Conservation (phyloP, 2,888 invertebrate species). For the Linnaemya tessellans region DNA sequence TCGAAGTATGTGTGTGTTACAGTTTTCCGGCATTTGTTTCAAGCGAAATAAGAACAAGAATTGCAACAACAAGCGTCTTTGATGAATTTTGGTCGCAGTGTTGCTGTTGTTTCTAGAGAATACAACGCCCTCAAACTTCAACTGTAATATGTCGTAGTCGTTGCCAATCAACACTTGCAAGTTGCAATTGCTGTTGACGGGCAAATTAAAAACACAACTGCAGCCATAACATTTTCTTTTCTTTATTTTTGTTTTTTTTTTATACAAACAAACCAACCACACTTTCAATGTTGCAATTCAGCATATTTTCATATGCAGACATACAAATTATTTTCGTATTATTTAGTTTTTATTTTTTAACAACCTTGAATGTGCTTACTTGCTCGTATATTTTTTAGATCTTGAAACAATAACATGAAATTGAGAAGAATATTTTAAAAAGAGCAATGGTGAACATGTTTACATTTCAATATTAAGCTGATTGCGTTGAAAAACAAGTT, state of each 20-base stretch:
- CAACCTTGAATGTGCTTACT: conserved; percentile 64
- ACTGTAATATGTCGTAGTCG: conserved; percentile 24
- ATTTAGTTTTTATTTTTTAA: conserved; percentile 46
- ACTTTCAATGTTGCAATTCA: conserved; percentile 72
- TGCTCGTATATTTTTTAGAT: conserved; percentile 47
- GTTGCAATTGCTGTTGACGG: conserved; percentile 43
- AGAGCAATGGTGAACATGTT: conserved; percentile 14
- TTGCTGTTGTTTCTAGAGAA: conserved; percentile 41
- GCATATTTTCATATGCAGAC: conserved; percentile 41
- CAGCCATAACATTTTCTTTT: conserved; percentile 29
- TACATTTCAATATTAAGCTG: conserved; percentile 58
- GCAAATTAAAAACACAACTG: conserved; percentile 32
- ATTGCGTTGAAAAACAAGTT: conserved; percentile 66
- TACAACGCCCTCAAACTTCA: conserved; percentile 66
- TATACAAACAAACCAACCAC: conserved; percentile 55
- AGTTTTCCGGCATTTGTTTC: conserved; percentile 63
- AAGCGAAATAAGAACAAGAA: conserved; percentile 44
- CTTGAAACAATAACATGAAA: conserved; percentile 58
- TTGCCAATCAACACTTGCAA: conserved; percentile 52
- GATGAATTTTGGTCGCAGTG: conserved; percentile 5
- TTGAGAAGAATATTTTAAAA: conserved; percentile 34
- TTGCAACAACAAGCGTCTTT: conserved; percentile 6
- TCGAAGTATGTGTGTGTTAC: conserved; percentile 38
- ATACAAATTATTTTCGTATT: conserved; percentile 8
- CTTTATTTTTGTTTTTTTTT: background rate